These are phyloP conservation scores for Coracias cyanogaster DNA, from an alignment of 2,797 vertebrate genomes.

Conservation along the genomic window DNA sequence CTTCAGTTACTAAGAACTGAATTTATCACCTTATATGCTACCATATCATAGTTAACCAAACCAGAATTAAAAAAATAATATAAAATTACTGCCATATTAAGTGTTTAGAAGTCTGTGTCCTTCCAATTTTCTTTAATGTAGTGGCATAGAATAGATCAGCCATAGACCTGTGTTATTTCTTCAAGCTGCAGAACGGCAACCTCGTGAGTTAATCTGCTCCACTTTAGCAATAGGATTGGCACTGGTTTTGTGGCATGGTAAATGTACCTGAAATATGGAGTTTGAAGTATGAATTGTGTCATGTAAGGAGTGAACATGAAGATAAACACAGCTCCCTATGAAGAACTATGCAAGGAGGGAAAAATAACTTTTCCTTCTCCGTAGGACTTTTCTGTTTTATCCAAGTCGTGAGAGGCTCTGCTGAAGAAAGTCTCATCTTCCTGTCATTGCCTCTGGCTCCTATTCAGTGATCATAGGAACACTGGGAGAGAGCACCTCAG, in stretches of 20 bases:
- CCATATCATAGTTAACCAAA: neutral
- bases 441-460: neutral
- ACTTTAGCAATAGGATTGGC: neutral
- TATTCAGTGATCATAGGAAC: neutral
- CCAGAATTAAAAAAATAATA: neutral
- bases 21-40: neutral
- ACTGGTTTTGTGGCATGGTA: neutral
- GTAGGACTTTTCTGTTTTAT: neutral
- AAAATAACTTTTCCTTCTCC: neutral
- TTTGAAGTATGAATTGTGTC: neutral
- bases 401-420: neutral
- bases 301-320: neutral
- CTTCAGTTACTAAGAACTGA: neutral
- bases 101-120: neutral
- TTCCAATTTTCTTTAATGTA: neutral
- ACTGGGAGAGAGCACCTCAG: neutral
- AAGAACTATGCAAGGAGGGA: neutral
- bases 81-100: neutral
- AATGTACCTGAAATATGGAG: neutral
- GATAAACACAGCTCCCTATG: neutral
- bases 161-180: neutral
- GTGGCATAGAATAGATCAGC: neutral
- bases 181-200: neutral
- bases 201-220: neutral
- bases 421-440: neutral